A percentile compares a stretch with the other conserved stretches of the same genome.
phyloP scores from a whole-genome alignment of 2,113 vertebrate species.

The Ginglymostoma cirratum region DNA sequence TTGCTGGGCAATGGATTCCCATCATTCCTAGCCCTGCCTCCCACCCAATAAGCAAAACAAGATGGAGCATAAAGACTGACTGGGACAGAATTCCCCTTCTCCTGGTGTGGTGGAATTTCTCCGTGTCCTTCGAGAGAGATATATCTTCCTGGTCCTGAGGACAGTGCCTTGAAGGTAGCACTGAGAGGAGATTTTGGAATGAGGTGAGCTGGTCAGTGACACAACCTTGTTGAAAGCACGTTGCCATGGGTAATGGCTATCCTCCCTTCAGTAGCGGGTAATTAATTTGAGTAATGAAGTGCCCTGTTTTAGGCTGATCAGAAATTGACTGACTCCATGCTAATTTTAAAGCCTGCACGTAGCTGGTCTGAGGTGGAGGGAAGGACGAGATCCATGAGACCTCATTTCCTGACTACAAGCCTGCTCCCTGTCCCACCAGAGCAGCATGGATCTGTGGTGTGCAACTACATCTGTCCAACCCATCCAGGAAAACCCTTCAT shows the following conservation, averaged over 20 bases:
- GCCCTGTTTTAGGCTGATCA: not conserved
- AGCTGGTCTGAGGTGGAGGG: too few relatives aligned
- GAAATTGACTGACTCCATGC: not conserved
- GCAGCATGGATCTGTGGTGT: too few relatives aligned
- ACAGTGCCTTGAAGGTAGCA: not conserved
- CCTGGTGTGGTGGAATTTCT: not conserved
- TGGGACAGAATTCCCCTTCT: not conserved
- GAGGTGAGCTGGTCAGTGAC: too few relatives aligned
- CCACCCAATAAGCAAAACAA: not conserved
- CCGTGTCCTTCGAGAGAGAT: not conserved
- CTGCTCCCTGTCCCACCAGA: not conserved
- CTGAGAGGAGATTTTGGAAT: not conserved
- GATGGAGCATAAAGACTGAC: not conserved
- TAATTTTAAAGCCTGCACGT: not conserved
- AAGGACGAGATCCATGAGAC: too few relatives aligned
- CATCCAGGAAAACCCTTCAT: not conserved
- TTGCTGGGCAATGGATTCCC: too few relatives aligned
- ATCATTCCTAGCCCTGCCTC: not conserved
- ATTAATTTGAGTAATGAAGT: not conserved
- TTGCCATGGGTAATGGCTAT: not conserved
- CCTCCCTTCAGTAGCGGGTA: not conserved
- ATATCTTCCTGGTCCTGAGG: not conserved
- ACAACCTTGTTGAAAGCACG: not conserved
- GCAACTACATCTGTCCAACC: not conserved
- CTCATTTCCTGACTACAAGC: not conserved